These are phyloP conservation scores for Telenomus remus DNA, from an alignment of 1,140 invertebrate genomes.

Conservation along the genomic window DNA sequence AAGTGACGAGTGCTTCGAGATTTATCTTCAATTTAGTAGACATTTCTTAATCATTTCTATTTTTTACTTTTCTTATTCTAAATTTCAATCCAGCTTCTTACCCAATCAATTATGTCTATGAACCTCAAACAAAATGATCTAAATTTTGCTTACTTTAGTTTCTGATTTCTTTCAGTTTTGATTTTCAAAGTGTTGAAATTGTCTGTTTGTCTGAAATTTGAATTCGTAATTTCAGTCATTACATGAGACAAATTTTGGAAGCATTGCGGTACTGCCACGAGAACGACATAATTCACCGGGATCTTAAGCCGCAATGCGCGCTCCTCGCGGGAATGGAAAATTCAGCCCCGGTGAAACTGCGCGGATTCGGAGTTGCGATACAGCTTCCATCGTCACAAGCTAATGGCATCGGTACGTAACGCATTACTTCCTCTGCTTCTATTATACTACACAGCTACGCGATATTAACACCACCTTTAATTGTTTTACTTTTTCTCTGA, in stretches of 20 bases:
- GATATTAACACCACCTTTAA: neutral
- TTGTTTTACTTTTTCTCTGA: too few species aligned
- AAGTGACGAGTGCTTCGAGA: neutral
- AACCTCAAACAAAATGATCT: too few species aligned
- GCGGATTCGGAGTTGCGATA: slow-evolving; percentile 97
- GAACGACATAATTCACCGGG: slow-evolving; percentile 96
- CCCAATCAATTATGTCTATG: too few species aligned
- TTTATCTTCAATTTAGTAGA: too few species aligned
- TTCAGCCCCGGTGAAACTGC: slow-evolving; percentile 97
- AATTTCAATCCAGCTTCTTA: too few species aligned
- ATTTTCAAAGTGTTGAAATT: too few species aligned
- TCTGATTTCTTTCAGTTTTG: too few species aligned
- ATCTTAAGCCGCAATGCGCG: slow-evolving; percentile 96
- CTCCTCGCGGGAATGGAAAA: slow-evolving; percentile 96
- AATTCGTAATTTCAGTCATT: slow-evolving; percentile 84
- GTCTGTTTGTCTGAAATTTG: neutral
- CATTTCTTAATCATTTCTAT: too few species aligned
- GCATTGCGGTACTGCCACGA: slow-evolving; percentile 97
- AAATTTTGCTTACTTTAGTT: too few species aligned
- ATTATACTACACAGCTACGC: slow-evolving; percentile 37
- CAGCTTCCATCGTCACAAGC: slow-evolving; percentile 88
- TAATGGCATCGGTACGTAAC: slow-evolving; percentile 82
- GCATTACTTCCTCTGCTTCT: slow-evolving; percentile 36
- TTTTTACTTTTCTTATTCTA: too few species aligned
- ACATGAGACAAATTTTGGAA: slow-evolving; percentile 97